Base-by-base conservation (phyloP, 2,113 vertebrate species). In the Tupaia tana region DNA sequence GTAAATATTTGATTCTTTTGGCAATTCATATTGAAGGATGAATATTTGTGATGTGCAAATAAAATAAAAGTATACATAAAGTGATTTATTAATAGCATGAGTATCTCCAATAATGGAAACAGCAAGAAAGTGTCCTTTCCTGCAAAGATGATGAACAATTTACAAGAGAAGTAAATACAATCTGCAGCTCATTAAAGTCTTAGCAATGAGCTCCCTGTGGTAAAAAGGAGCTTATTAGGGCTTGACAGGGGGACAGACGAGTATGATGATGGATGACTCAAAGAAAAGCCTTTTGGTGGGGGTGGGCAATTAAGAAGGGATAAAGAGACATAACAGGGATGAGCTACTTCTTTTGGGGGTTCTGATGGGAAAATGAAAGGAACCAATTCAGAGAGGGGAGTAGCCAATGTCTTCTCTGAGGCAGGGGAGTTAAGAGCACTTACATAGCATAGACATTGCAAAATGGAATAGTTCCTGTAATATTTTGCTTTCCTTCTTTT, bases 131-230 rank as follows among this genome's bases (percentile, higher is more conserved):
- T 20, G 18, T 82, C 71, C 64, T 93, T 85, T 74, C 70, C 80
- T 27, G 14, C 54, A 77, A 88, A 66, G 59, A 43, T 86, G 89
- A 95, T 80, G 75, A 91, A 71, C 84, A 58, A 25, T 94, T 96
- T 86, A 52, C 63, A 67, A 93, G 52, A 10, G 4, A 73, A 79
- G 70, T 66, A 67, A 97, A 59, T 82, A 58, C 67, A 86, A 75
- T 52, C 54, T 29, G 31, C 1, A 70, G 61, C 9, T 94, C 82
- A 75, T 96, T 83, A 75, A 86, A 81, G 8, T 77, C 66, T 79
- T 70, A 86, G 69, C 75, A 73, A 29, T 85, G 66, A 90, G n/a
- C 34, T 89, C n/a, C 12, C 64, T 34, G 66, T 12, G 43, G 78
- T 70, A 8, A 25, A 64, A 95, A 90, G 54, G 15, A 78, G 64